Percentiles rank a stretch among this genome's conserved stretches.
These are phyloP conservation scores for Holacanthus passer DNA, from an alignment of 2,113 vertebrate genomes.

Conservation along the genomic window DNA sequence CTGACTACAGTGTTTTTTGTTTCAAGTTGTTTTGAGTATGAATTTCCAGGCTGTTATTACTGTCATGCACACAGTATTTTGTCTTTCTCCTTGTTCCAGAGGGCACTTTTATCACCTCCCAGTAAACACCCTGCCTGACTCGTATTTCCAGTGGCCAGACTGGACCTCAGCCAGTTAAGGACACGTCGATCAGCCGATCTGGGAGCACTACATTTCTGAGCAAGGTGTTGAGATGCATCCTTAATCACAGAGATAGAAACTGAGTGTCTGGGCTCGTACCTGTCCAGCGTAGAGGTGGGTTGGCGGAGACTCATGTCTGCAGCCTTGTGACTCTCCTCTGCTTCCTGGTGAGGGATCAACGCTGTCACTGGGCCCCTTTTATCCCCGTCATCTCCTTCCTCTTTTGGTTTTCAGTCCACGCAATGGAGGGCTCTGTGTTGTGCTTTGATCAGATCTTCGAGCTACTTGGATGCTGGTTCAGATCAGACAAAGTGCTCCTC, in stretches of 20 bases:
- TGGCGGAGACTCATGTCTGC: constrained; percentile 84
- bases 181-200: not conserved
- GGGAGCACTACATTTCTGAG: constrained; percentile 1
- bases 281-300: constrained; percentile 85
- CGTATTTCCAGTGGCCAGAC: constrained; percentile 41
- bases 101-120: constrained; percentile 2
- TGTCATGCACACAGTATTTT: not conserved
- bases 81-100: not conserved
- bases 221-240: not conserved
- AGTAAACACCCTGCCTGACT: constrained; percentile 50
- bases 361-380: constrained; percentile 61
- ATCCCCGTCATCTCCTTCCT: constrained; percentile 55
- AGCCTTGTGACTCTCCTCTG: constrained; percentile 61
- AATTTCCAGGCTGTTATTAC: not conserved
- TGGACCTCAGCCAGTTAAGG: constrained; percentile 26
- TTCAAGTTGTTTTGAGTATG: no score
- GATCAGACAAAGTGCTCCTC: constrained; percentile 57
- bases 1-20: not conserved
- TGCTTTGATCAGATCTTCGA: constrained; percentile 42
- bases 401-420: constrained; percentile 48
- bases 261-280: constrained; percentile 67
- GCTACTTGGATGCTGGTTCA: constrained; percentile 45
- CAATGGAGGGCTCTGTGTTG: constrained; percentile 46
- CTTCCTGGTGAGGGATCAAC: constrained; percentile 66
- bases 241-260: not conserved